A percentile compares a stretch with the other conserved stretches of the same genome.
Conservation (phyloP, 2,888 invertebrate species). For the Rhagophthalmus giganteus region DNA sequence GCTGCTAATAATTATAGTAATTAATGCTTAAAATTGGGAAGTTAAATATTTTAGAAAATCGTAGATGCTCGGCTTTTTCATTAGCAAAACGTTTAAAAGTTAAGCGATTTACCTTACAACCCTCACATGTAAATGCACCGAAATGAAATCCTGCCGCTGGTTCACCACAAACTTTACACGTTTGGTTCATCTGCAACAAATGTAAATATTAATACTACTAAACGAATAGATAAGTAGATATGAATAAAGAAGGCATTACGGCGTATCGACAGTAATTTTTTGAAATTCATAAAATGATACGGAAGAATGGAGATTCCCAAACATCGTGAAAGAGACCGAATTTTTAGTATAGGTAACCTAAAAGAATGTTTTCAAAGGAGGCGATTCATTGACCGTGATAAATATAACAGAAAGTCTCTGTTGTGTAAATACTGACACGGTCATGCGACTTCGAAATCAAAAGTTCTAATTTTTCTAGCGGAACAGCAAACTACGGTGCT, state of each 20-base stretch:
- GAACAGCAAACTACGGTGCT: constrained; percentile 31
- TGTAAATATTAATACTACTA: too few relatives aligned
- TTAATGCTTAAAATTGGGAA: too few relatives aligned
- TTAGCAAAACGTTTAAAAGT: too few relatives aligned
- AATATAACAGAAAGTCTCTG: constrained; percentile 45
- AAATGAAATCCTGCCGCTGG: constrained; percentile 95
- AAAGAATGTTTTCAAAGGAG: constrained; percentile 7
- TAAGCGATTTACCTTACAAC: constrained; percentile 96
- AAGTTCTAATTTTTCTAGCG: constrained; percentile 47
- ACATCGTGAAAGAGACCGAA: background rate
- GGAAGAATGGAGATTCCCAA: constrained; percentile 7
- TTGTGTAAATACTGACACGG: constrained; percentile 48
- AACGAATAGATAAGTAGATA: too few relatives aligned
- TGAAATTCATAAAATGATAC: too few relatives aligned
- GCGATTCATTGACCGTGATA: constrained; percentile 41
- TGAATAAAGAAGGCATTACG: too few relatives aligned
- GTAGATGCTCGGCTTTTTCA: too few relatives aligned
- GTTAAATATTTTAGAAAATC: too few relatives aligned
- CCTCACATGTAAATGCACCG: constrained; percentile 94
- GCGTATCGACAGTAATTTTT: too few relatives aligned
- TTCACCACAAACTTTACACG: constrained; percentile 94
- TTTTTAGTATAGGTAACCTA: constrained; percentile 11
- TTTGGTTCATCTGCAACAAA: constrained; percentile 90
- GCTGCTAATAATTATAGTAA: too few relatives aligned
- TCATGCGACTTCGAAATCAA: constrained; percentile 46